These are phyloP conservation scores for Aphelenchoides fujianensis DNA, from an alignment of 1,140 invertebrate genomes.

Conservation along the genomic window DNA sequence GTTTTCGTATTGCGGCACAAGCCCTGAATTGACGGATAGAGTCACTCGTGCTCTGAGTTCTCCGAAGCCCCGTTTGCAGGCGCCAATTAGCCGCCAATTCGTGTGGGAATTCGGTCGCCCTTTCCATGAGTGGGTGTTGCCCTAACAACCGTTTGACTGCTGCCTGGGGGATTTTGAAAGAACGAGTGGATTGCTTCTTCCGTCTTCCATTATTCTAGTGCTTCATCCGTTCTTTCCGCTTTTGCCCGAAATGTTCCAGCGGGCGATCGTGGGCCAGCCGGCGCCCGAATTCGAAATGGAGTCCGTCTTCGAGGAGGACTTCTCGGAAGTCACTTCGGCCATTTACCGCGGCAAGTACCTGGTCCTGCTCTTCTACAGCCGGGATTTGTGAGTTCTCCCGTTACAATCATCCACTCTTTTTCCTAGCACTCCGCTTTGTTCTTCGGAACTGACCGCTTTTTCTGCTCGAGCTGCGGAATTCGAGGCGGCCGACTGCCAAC, in stretches of 20 bases:
- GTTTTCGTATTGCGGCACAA: too few relatives aligned
- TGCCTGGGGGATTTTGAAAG: too few relatives aligned
- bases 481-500: not conserved
- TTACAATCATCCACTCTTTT: not conserved
- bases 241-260: conserved; percentile 5
- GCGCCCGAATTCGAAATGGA: not conserved
- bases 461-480: not conserved
- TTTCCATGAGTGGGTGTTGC: too few relatives aligned
- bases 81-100: too few relatives aligned
- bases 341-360: not conserved
- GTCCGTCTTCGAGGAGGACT: not conserved
- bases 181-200: too few relatives aligned
- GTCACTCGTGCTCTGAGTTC: too few relatives aligned
- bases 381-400: conserved; percentile 9
- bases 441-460: not conserved
- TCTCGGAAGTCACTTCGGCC: not conserved
- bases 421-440: not conserved
- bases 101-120: too few relatives aligned
- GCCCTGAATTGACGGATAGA: too few relatives aligned
- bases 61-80: too few relatives aligned
- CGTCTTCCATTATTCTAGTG: too few relatives aligned
- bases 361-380: not conserved
- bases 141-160: too few relatives aligned
- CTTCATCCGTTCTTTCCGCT: too few relatives aligned
- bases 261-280: not conserved